Conservation (phyloP, 37 sponge, comb jelly and placozoan genomes). For the Oscarella lobularis region DNA sequence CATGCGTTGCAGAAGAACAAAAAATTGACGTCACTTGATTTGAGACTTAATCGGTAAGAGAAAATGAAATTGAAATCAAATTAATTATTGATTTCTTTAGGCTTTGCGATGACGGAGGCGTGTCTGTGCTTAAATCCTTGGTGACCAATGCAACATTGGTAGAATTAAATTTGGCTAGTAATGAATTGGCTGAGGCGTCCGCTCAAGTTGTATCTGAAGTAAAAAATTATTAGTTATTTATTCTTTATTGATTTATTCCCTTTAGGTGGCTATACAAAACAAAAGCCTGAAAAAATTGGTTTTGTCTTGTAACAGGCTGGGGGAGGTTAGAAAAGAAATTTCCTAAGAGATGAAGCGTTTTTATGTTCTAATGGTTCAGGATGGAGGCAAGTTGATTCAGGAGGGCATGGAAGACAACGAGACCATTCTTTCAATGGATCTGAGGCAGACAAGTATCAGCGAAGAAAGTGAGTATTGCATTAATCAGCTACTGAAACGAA, state of each 20-base stretch:
- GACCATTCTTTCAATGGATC: slow-evolving; percentile 53
- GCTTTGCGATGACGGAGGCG: slow-evolving; percentile 76
- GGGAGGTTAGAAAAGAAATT: slow-evolving; percentile 30
- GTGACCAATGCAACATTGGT: slow-evolving; percentile 49
- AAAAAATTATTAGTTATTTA: background rate
- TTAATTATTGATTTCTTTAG: too few relatives aligned
- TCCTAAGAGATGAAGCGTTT: background rate
- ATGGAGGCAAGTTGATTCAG: slow-evolving; percentile 62
- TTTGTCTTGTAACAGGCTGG: slow-evolving; percentile 67
- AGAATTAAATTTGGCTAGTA: slow-evolving; percentile 49
- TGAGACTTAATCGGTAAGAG: slow-evolving; percentile 62
- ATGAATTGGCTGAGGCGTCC: slow-evolving; percentile 63
- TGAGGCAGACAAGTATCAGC: slow-evolving; percentile 72
- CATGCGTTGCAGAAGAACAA: slow-evolving; percentile 74
- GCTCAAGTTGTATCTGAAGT: slow-evolving; percentile 69
- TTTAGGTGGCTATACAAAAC: slow-evolving; percentile 53
- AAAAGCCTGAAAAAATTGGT: slow-evolving; percentile 36
- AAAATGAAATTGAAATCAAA: background rate
- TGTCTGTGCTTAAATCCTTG: slow-evolving; percentile 61
- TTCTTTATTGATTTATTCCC: background rate
- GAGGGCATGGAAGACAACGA: slow-evolving; percentile 89
- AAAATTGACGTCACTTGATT: slow-evolving; percentile 43
- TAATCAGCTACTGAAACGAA: slow-evolving; percentile 61
- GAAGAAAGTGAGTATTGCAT: slow-evolving; percentile 90
- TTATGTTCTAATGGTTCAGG: slow-evolving; percentile 13